Percentiles rank a stretch among this genome's conserved stretches.
Evolutionary conservation across 1,140 invertebrate genomes (phyloP).

Genomic region (Eumaeus atala): DNA sequence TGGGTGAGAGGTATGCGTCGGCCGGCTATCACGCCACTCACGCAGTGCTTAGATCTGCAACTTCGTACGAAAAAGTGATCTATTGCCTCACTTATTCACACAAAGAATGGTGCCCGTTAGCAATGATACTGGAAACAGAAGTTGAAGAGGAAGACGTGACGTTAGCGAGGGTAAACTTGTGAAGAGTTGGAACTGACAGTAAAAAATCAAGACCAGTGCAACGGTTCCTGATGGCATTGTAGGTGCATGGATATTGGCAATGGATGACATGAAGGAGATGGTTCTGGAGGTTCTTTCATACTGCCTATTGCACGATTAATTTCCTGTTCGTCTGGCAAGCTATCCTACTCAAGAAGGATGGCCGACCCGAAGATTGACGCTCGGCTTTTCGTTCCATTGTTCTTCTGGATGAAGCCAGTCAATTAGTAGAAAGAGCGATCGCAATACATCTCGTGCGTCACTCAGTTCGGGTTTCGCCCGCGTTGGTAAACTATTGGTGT

Average conservation of each 20-base stretch:
- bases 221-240: too few relatives aligned
- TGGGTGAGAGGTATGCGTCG: slow-evolving; percentile 4
- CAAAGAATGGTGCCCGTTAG: too few relatives aligned
- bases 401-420: not conserved
- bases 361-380: too few relatives aligned
- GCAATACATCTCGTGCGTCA: not conserved
- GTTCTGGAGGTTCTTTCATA: not conserved
- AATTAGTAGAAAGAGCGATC: not conserved
- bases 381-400: too few relatives aligned
- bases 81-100: not conserved
- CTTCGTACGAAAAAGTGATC: not conserved
- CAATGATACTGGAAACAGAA: too few relatives aligned
- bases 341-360: not conserved
- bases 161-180: too few relatives aligned
- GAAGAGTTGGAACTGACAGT: too few relatives aligned
- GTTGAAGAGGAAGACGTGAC: too few relatives aligned
- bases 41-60: not conserved
- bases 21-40: slow-evolving; percentile 4
- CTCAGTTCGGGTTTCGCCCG: not conserved
- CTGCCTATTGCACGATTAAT: not conserved
- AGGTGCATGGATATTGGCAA: not conserved
- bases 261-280: not conserved
- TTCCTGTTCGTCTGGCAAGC: not conserved
- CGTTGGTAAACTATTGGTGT: not conserved
- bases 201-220: too few relatives aligned